phyloP scores from a whole-genome alignment of 2,888 invertebrate genomes.

The Drosophila macrospina region DNA sequence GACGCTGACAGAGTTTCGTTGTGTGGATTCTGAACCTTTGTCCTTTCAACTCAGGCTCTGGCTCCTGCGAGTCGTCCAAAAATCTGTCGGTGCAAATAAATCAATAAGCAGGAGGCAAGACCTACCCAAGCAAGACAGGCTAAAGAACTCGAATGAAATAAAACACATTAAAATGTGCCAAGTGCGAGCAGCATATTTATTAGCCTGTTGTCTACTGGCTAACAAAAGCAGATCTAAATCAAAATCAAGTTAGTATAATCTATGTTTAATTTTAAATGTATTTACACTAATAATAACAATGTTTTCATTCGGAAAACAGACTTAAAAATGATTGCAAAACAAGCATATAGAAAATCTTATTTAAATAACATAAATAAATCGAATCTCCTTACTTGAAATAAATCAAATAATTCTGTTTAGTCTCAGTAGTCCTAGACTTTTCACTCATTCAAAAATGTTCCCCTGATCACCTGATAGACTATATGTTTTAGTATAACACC shows the following conservation, averaged over 20 bases:
- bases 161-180: slow-evolving; percentile 9
- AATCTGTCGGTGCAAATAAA: too few species aligned
- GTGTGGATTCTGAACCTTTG: slow-evolving; percentile 37
- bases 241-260: neutral
- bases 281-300: too few species aligned
- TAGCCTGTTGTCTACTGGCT: neutral
- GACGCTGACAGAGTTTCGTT: slow-evolving; percentile 57
- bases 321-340: too few species aligned
- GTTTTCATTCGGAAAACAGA: too few species aligned
- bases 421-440: neutral
- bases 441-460: neutral
- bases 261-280: too few species aligned
- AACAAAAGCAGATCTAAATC: too few species aligned
- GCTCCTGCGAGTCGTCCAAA: slow-evolving; percentile 5
- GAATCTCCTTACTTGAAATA: too few species aligned
- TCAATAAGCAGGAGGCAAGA: too few species aligned
- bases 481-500: slow-evolving; percentile 19
- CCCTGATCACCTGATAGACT: neutral
- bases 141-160: neutral
- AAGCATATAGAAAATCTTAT: too few species aligned
- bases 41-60: slow-evolving; percentile 17
- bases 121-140: neutral
- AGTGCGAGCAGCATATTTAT: neutral
- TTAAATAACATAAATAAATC: too few species aligned
- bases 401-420: neutral